Percentiles rank a stretch among this genome's conserved stretches.
Conservation (phyloP, 2,113 vertebrate genomes). For the Rhynchomys soricoides region DNA sequence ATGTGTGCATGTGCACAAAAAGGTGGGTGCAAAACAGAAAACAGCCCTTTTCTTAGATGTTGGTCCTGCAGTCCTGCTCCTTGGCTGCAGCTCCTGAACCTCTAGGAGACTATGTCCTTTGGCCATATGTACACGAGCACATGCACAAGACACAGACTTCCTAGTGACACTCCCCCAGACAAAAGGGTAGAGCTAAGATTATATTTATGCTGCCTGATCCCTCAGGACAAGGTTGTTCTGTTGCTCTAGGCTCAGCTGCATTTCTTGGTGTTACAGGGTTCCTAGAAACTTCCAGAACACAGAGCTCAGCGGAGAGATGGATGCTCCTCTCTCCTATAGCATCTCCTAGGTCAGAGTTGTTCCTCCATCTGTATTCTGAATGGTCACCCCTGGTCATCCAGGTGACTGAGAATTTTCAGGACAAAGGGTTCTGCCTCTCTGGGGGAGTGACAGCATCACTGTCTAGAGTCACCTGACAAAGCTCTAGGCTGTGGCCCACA, state of each 20-base stretch:
- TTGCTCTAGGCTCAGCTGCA: not conserved
- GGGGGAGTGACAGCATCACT: not conserved
- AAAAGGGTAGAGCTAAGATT: not conserved
- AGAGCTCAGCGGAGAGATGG: not conserved
- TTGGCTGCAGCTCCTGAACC: not conserved
- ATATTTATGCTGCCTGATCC: not conserved
- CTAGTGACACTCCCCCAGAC: not conserved
- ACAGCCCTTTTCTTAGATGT: not conserved
- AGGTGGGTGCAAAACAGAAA: not conserved
- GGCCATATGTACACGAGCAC: not conserved
- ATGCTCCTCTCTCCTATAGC: not conserved
- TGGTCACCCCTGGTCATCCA: not conserved
- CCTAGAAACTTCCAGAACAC: slow-evolving; percentile 4
- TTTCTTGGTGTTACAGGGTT: not conserved
- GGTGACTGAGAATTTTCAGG: not conserved
- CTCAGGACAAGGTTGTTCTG: not conserved
- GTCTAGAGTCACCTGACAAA: not conserved
- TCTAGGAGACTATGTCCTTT: not conserved
- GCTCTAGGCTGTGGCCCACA: not conserved
- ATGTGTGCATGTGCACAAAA: not conserved
- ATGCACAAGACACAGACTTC: not conserved
- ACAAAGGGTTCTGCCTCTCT: not conserved
- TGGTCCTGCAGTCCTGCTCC: not conserved
- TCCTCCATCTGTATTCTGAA: not conserved
- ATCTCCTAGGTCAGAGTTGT: not conserved